Percentiles rank a stretch among this genome's conserved stretches.
These are phyloP conservation scores for Drosophila algonquin DNA, from an alignment of 2,888 invertebrate genomes.

Conservation along the genomic window DNA sequence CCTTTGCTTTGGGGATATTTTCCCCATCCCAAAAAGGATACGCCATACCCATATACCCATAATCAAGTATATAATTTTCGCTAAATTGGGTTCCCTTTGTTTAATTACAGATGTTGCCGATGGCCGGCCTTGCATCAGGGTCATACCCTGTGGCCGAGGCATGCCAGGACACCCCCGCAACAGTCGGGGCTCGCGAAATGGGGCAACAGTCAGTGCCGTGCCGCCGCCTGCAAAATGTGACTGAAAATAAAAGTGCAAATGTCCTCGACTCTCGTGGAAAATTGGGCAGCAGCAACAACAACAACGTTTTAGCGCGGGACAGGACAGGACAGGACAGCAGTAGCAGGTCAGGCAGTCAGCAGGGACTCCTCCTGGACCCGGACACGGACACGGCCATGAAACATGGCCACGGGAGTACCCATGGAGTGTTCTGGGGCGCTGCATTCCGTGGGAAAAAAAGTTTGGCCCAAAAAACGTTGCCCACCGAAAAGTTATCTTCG, in stretches of 20 bases:
- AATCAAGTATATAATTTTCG: no score
- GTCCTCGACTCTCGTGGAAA: conserved; percentile 50
- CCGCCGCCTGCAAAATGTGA: conserved; percentile 30
- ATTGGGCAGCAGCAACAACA: conserved; percentile 25
- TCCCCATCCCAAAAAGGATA: no score
- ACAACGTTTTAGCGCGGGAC: conserved; percentile 30
- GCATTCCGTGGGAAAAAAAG: conserved; percentile 21
- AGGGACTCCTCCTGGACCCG: background rate
- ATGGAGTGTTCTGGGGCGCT: background rate
- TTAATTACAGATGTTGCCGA: background rate
- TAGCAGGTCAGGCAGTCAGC: conserved; percentile 31
- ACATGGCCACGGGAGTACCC: background rate
- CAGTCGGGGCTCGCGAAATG: conserved; percentile 15
- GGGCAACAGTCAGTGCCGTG: background rate
- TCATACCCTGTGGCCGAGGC: background rate
- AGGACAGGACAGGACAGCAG: conserved; percentile 17
- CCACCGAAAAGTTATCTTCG: conserved; percentile 24
- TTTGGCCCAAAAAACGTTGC: conserved; percentile 44
- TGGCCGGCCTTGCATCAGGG: background rate
- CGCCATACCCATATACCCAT: no score
- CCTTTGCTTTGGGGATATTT: background rate
- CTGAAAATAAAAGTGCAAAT: conserved; percentile 76
- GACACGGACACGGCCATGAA: background rate
- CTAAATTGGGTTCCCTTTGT: background rate
- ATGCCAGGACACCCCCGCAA: conserved; percentile 2